Evolutionary conservation across 2,797 vertebrate genomes (phyloP), one percentile per base, ranked within the genome.

Genomic region (Luscinia megarhynchos): DNA sequence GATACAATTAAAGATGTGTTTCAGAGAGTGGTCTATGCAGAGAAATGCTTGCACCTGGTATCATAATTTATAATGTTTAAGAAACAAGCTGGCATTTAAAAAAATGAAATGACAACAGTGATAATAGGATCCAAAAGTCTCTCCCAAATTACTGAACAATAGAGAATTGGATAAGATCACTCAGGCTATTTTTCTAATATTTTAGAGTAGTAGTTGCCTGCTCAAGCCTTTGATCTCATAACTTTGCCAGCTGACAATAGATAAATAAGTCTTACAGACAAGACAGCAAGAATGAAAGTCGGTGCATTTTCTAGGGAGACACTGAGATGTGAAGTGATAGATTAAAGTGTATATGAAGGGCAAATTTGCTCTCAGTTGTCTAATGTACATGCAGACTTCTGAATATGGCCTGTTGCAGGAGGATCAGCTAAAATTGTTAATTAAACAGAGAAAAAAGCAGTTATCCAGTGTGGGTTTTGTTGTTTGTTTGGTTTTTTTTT

Each of bases 1-100:
- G 84, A 84, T 82, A 90, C 90, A 91, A 91, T 94, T 96, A 91
- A 84, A 92, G 30, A 83, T 58, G 50, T 46, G 7, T 89, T 94
- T 89, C 78, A 92, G 88, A 94, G 68, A 89, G 76, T 78, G 57
- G 38, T 87, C 86, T 93, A 53, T 82, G 84, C 78, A 92, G 75
- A 90, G 78, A 89, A 93, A 74, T 63, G 50, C n/a, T 87, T 87
- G 74, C 93, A 95, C 77, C 92, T 96, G 95, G 81, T 82, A 74
- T 67, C 6, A 2, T 89, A 74, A 82, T 92, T 94, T 82, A n/a
- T 67, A 61, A 79, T 84, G 67, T 92, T 94, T 90, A 95, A 96
- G 83, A 95, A 95, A 83, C 50, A 85, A 70, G 57, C 21, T 87
- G n/a, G 34, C 77, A 93, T 80, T 84, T 54, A 64, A 82, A 92